Percentiles rank a stretch among this genome's conserved stretches.
Evolutionary conservation across 2,113 vertebrate species (phyloP).

Genomic region (Deroptyus accipitrinus): DNA sequence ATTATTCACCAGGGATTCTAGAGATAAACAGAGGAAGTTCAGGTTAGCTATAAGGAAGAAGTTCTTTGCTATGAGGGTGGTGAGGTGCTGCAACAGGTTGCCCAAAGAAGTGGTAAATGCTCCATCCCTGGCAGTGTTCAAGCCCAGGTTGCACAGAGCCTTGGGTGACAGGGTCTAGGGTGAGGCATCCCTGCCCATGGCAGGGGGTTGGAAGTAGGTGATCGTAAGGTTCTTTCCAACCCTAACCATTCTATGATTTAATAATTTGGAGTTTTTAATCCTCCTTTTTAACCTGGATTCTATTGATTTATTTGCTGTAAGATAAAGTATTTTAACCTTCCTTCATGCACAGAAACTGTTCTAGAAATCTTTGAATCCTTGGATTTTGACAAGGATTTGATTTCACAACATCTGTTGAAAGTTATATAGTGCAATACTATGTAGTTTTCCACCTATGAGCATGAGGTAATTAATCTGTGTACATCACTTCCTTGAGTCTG

Average conservation of each 20-base stretch:
- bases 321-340: slow-evolving; percentile 28
- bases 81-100: not conserved
- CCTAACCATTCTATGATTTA: not conserved
- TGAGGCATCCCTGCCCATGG: not conserved
- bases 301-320: not conserved
- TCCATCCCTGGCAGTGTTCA: not conserved
- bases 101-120: not conserved
- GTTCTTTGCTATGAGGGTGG: not conserved
- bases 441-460: not conserved
- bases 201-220: not conserved
- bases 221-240: not conserved
- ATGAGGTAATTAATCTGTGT: slow-evolving; percentile 58
- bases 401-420: slow-evolving; percentile 71
- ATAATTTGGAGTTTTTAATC: not conserved
- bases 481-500: slow-evolving; percentile 51
- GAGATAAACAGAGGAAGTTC: not conserved
- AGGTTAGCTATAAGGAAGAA: not conserved
- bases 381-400: slow-evolving; percentile 41
- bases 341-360: not conserved
- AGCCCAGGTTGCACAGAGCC: not conserved
- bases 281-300: not conserved
- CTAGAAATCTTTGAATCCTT: slow-evolving; percentile 32
- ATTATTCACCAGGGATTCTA: not conserved
- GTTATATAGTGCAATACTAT: slow-evolving; percentile 34
- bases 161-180: not conserved